A percentile compares a stretch with the other conserved stretches of the same genome.
Conservation (phyloP, 2,797 vertebrate genomes). For the Petrocephalus sullivani region DNA sequence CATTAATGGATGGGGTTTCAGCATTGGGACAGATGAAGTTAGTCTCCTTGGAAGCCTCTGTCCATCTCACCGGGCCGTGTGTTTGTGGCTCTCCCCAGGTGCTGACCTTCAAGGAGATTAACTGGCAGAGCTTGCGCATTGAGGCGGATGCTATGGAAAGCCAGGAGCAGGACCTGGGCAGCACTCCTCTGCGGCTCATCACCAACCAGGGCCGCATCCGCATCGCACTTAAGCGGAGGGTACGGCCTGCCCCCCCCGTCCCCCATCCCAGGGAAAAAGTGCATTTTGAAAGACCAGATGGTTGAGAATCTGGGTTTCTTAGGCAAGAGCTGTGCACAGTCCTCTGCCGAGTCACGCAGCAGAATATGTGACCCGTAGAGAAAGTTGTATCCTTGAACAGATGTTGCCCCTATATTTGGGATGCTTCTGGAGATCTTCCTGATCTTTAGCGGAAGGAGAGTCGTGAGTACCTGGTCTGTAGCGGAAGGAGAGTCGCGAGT, state of each 20-base stretch:
- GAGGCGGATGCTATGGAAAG: slow-evolving; percentile 92
- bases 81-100: slow-evolving; percentile 63
- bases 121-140: slow-evolving; percentile 95
- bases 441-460: no score
- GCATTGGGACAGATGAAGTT: not conserved
- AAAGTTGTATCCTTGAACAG: not conserved
- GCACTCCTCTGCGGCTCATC: slow-evolving; percentile 91
- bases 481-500: not conserved
- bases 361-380: not conserved
- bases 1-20: not conserved
- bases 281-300: not conserved
- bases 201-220: slow-evolving; percentile 95
- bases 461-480: no score
- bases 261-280: no score
- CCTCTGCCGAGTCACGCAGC: not conserved
- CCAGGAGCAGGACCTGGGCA: slow-evolving; percentile 81
- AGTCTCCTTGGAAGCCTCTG: not conserved
- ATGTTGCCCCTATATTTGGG: not conserved
- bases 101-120: slow-evolving; percentile 96
- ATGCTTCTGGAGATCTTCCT: not conserved
- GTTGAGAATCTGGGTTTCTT: not conserved
- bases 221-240: slow-evolving; percentile 93
- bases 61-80: not conserved
- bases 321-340: not conserved
- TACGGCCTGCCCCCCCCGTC: slow-evolving; percentile 44